Percentiles rank a stretch among this genome's conserved stretches.
These are phyloP conservation scores for Microctenopoma steveboyesi DNA, from an alignment of 2,797 vertebrate genomes.

Conservation along the genomic window DNA sequence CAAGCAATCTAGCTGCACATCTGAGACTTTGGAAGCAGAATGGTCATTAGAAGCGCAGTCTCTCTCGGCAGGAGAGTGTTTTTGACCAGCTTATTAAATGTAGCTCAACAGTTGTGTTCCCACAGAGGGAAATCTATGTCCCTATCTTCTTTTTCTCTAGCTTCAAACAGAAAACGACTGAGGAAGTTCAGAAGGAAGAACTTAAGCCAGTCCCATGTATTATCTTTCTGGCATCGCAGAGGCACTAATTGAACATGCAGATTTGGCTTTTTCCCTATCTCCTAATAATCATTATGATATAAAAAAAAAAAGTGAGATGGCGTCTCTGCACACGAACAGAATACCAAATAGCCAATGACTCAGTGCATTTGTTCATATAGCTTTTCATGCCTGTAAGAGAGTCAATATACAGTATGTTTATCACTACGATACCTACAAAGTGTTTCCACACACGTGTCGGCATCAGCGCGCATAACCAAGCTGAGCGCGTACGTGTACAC, in stretches of 20 bases:
- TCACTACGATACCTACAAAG: slow-evolving; percentile 3
- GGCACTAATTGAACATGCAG: slow-evolving; percentile 83
- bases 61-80: slow-evolving; percentile 77
- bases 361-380: slow-evolving; percentile 41
- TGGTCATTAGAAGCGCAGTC: slow-evolving; percentile 80
- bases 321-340: slow-evolving; percentile 60
- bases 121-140: slow-evolving; percentile 66
- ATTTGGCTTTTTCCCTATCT: slow-evolving; percentile 78
- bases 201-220: slow-evolving; percentile 76
- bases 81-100: slow-evolving; percentile 82
- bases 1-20: slow-evolving; percentile 75
- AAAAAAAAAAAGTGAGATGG: slow-evolving; percentile 77
- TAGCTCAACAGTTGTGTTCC: slow-evolving; percentile 81
- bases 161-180: slow-evolving; percentile 73
- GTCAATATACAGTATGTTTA: slow-evolving; percentile 4
- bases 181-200: slow-evolving; percentile 79
- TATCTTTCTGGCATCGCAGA: slow-evolving; percentile 78
- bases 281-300: slow-evolving; percentile 82
- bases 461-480: slow-evolving; percentile 13
- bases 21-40: slow-evolving; percentile 76
- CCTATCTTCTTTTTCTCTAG: slow-evolving; percentile 54
- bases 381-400: slow-evolving; percentile 22
- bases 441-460: slow-evolving; percentile 7
- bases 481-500: slow-evolving; percentile 29
- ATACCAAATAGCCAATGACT: slow-evolving; percentile 74